Evolutionary conservation across 1,140 invertebrate genomes (phyloP), one percentile per base, ranked within the genome.

Genomic region (Drosophila lowei): DNA sequence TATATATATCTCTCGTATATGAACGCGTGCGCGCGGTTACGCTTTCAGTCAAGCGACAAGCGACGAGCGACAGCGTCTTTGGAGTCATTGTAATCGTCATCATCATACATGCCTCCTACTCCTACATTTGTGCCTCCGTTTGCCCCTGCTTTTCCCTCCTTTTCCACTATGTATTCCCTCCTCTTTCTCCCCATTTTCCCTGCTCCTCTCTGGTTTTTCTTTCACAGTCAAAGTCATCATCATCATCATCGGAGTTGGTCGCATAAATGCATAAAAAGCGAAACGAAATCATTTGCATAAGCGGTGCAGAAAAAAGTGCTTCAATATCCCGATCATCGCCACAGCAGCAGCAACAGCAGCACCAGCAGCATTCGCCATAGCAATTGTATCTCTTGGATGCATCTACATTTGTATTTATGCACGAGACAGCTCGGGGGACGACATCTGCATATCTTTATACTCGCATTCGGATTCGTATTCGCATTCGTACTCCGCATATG

Each of bases 251-350:
- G 50, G 34, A n/a, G 52, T 23, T 56, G 50, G 41, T 23, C 52
- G 81, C 64, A 86, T 86, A 85, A 85, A 86, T 85, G 60, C 81
- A 85, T 86, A 62, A 74, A 70, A 62, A 60, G 54, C 25, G 50
- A 77, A 56, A 47, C 55, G 49, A 76, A 63, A 46, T 30, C 38
- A 86, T 85, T 85, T 85, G 81, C 81, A 85, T 86, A 77, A 66
- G 50, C 57, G 30, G 44, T 54, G 55, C 49, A 52, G 3, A 23
- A 56, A 30, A 59, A 61, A 43, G 23, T 16, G 48, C 62, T 30
- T 68, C 50, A 56, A 56, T 68, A 55, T 49, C 50, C 50, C 65
- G 44, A 30, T 42, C 63, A 30, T 55, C 49, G 30, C 28, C 49
- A 15, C 47, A 21, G 30, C 44, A 34, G 30, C 34, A 54, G 48